Percentiles rank a stretch among this genome's conserved stretches.
phyloP scores from a whole-genome alignment of 2,113 vertebrate genomes.

The Apistogramma diplotaenia region DNA sequence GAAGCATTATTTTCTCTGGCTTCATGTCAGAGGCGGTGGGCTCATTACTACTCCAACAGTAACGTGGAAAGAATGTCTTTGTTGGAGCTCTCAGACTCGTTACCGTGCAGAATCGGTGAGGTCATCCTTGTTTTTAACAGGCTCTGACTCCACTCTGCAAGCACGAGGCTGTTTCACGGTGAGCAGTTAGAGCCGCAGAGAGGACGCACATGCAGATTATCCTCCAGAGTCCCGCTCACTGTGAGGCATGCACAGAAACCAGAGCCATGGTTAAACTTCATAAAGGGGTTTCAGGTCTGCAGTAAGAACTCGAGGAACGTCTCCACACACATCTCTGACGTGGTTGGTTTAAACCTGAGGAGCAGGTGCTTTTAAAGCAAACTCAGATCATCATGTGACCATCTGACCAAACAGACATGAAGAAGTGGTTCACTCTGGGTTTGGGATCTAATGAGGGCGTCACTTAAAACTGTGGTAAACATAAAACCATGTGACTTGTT shows the following conservation, averaged over 20 bases:
- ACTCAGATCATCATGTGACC: background rate
- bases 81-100: slow-evolving; percentile 22
- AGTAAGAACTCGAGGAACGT: background rate
- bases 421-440: too few species aligned
- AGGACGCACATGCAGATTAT: slow-evolving; percentile 27
- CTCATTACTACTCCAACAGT: slow-evolving; percentile 49
- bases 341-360: background rate
- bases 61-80: slow-evolving; percentile 72
- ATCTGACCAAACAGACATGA: background rate
- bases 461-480: background rate
- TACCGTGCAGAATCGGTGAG: slow-evolving; percentile 62
- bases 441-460: background rate
- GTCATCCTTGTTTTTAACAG: slow-evolving; percentile 66
- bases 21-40: slow-evolving; percentile 23
- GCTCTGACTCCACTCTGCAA: slow-evolving; percentile 62
- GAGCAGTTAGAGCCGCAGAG: slow-evolving; percentile 20
- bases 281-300: background rate
- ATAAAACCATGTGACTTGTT: fast-evolving
- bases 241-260: slow-evolving; percentile 10
- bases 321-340: background rate
- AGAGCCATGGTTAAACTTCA: background rate
- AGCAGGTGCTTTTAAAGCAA: background rate
- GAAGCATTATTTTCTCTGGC: background rate
- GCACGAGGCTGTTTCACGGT: slow-evolving; percentile 53
- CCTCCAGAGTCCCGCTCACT: slow-evolving; percentile 15